Evolutionary conservation across 2,888 invertebrate genomes (phyloP).

Genomic region (Stenodema calcarata): DNA sequence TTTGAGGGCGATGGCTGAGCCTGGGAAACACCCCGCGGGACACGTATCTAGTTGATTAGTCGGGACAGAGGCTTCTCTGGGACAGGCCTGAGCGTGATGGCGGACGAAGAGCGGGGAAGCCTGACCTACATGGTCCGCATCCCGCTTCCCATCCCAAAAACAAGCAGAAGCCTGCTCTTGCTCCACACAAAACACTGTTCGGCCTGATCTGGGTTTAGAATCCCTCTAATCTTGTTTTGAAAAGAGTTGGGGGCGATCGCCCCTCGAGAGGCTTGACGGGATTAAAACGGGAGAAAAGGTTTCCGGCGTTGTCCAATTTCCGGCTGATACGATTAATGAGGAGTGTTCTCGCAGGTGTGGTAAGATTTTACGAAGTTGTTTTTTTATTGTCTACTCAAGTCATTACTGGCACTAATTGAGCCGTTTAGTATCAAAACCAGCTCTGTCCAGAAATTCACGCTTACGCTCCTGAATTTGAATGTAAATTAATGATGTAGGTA

Average conservation of each 20-base stretch:
- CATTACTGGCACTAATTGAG: too few relatives aligned
- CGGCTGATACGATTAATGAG: background rate
- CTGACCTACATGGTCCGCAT: conserved; percentile 1
- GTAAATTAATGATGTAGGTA: too few relatives aligned
- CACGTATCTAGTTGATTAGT: conserved; percentile 41
- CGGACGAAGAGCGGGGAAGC: background rate
- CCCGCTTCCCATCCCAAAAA: background rate
- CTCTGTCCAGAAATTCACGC: too few relatives aligned
- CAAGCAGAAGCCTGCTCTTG: background rate
- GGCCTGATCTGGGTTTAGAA: background rate
- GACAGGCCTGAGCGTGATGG: background rate
- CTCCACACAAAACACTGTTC: background rate
- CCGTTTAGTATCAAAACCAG: too few relatives aligned
- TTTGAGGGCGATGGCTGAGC: background rate
- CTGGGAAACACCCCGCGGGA: conserved; percentile 6
- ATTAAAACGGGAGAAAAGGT: background rate
- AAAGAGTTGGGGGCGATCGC: background rate
- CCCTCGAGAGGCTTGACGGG: background rate
- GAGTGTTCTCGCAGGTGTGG: background rate
- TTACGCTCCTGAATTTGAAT: too few relatives aligned
- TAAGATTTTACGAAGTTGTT: too few relatives aligned
- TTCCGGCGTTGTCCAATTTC: background rate
- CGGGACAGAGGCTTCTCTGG: background rate
- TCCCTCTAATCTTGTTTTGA: background rate
- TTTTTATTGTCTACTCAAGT: too few relatives aligned